phyloP scores from a whole-genome alignment of 2,113 vertebrate species.

The Pelecanoides urinatrix region DNA sequence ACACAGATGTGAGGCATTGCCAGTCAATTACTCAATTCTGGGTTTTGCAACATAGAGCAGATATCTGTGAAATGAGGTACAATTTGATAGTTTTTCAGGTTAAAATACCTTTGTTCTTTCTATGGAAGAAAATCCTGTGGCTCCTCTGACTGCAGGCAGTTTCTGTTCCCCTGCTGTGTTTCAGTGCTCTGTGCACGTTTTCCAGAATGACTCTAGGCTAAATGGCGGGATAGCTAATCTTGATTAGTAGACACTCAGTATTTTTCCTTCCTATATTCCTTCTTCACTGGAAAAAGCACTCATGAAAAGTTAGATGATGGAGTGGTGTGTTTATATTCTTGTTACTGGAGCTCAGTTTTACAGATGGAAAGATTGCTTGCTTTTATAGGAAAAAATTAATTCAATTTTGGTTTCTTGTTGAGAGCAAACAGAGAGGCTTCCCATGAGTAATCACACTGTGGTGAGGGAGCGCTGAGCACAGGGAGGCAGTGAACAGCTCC shows the following conservation, averaged over 20 bases:
- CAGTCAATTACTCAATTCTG: neutral
- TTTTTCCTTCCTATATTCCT: neutral
- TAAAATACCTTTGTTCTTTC: neutral
- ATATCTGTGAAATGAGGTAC: neutral
- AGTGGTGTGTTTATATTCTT: neutral
- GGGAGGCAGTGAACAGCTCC: neutral
- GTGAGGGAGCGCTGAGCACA: neutral
- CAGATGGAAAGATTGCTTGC: neutral
- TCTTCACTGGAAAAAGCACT: neutral
- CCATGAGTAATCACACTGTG: neutral
- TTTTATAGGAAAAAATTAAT: neutral
- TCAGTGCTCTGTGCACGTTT: neutral
- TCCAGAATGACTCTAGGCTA: neutral
- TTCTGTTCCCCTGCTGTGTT: neutral
- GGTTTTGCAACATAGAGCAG: neutral
- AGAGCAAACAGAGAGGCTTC: neutral
- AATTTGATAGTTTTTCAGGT: neutral
- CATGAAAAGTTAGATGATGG: neutral
- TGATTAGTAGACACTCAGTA: neutral
- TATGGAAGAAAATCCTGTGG: neutral
- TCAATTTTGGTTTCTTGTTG: neutral
- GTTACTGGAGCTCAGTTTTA: neutral
- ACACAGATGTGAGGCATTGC: neutral
- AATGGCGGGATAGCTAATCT: neutral
- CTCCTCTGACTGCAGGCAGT: neutral